Base-by-base conservation (phyloP, 2,888 invertebrate species). In the Helleia helle region DNA sequence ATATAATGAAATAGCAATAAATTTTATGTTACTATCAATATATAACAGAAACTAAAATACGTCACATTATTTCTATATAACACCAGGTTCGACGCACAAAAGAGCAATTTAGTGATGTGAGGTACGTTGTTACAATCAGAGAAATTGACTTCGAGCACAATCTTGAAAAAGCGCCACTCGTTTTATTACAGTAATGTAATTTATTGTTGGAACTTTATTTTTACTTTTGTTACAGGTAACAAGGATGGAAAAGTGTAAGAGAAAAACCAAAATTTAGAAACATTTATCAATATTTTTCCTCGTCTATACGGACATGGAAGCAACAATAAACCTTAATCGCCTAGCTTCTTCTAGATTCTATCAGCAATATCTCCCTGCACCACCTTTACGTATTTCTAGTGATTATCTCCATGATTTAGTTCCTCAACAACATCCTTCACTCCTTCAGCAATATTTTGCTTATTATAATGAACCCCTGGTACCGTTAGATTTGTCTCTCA, bases 401-500 rank as follows among this genome's bases (percentile, higher is more conserved):
- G 79, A 75, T 38, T 84, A 80, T 37, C 67, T 83, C 9, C 83
- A 83, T 26, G 83, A 84, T 9, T 58, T 83, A 3, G 62, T 81
- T 4, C 83, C 83, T 1, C 84, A 71, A 38, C 81, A 79, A 41
- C 81, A 79, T 49, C 83, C 83, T 1, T 75, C 71, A 2, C 62
- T 85, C 3, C 68, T 85, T 3, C 87, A 87, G 42, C 87, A 87
- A 50, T 88, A 87, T 56, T 62, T 88, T 43, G 80, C 87, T 2
- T 88, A 87, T 56, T 88, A 88, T 59, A 73, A 87, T 40, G 89
- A 89, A 58, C 89, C 89, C 2, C 57, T 88, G 38, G 86, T 88
- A 47, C 93, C 93, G 4, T 73, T 94, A 52, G 94, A 94, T 66
- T 73, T 94, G 44, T 93, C 93, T 13, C 71, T 93, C 14, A 94